A percentile compares a stretch with the other conserved stretches of the same genome.
phyloP scores from a whole-genome alignment of 92 coral and sea anemone genomes.

The Diadumene lineata region DNA sequence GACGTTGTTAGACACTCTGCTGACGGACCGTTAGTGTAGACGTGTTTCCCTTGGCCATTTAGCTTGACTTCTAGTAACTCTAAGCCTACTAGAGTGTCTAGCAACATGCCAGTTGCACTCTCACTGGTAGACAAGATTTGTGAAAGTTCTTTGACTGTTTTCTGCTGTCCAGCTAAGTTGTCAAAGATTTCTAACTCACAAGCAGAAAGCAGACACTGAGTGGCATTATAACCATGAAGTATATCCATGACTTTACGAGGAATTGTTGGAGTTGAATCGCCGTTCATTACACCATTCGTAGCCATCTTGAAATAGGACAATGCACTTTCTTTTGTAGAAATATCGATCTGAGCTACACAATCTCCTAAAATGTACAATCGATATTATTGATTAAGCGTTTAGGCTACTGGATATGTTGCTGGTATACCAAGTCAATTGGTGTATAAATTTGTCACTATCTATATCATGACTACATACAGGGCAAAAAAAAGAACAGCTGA shows the following conservation, averaged over 20 bases:
- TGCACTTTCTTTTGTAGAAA: neutral
- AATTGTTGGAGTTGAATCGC: slow-evolving; percentile 15
- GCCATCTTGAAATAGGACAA: neutral
- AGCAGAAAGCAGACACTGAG: slow-evolving; percentile 30
- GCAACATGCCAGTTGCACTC: slow-evolving; percentile 38
- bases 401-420: too few relatives aligned
- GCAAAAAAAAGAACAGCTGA: too few relatives aligned
- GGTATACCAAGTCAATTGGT: too few relatives aligned
- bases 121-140: slow-evolving; percentile 19
- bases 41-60: slow-evolving; percentile 9
- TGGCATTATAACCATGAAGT: slow-evolving; percentile 7
- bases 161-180: slow-evolving; percentile 13
- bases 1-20: slow-evolving; percentile 43
- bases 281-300: neutral
- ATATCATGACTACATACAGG: too few relatives aligned
- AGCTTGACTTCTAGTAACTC: slow-evolving; percentile 30
- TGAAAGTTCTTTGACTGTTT: slow-evolving; percentile 24
- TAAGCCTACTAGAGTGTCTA: slow-evolving; percentile 45
- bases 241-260: slow-evolving; percentile 37
- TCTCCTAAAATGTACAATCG: too few relatives aligned
- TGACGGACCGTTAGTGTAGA: slow-evolving; percentile 32
- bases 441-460: too few relatives aligned
- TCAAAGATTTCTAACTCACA: slow-evolving; percentile 53
- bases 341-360: too few relatives aligned
- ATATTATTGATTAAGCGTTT: too few relatives aligned